Evolutionary conservation across 1,140 invertebrate genomes (phyloP).

Genomic region (Cepaea nemoralis): DNA sequence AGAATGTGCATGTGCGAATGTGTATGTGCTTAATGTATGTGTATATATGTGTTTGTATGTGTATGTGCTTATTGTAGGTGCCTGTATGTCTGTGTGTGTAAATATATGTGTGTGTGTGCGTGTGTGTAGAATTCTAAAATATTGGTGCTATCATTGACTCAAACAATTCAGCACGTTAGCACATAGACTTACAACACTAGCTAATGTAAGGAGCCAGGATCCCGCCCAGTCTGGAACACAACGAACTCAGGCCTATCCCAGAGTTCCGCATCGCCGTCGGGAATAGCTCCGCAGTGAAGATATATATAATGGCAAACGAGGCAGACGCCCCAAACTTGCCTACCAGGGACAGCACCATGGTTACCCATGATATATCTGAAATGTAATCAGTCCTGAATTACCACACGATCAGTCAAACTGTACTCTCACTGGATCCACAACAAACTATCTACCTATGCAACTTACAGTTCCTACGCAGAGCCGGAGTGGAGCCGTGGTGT

Average conservation of each 20-base stretch:
- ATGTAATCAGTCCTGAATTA: too few relatives aligned
- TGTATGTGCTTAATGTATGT: too few relatives aligned
- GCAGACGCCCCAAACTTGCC: conserved; percentile 57
- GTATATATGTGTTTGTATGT: too few relatives aligned
- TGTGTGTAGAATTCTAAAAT: background rate
- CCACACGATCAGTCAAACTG: too few relatives aligned
- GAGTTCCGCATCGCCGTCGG: conserved; percentile 88
- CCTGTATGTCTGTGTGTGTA: too few relatives aligned
- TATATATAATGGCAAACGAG: conserved; percentile 79
- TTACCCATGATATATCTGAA: conserved; percentile 52
- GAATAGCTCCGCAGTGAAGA: conserved; percentile 87
- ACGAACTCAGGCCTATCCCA: conserved; percentile 84
- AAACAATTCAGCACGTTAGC: background rate
- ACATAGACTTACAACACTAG: conserved; percentile 54
- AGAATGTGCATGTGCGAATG: too few relatives aligned
- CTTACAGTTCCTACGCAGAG: too few relatives aligned
- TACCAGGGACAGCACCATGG: conserved; percentile 53
- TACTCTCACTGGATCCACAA: too few relatives aligned
- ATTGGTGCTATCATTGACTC: background rate
- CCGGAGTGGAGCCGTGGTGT: too few relatives aligned
- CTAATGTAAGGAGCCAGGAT: conserved; percentile 79
- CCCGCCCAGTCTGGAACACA: conserved; percentile 82
- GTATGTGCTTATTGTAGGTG: too few relatives aligned
- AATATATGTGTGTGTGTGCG: background rate
- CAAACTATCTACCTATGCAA: too few relatives aligned